Conservation (phyloP, 1,140 invertebrate species). For the Leptoteleia sp. region DNA sequence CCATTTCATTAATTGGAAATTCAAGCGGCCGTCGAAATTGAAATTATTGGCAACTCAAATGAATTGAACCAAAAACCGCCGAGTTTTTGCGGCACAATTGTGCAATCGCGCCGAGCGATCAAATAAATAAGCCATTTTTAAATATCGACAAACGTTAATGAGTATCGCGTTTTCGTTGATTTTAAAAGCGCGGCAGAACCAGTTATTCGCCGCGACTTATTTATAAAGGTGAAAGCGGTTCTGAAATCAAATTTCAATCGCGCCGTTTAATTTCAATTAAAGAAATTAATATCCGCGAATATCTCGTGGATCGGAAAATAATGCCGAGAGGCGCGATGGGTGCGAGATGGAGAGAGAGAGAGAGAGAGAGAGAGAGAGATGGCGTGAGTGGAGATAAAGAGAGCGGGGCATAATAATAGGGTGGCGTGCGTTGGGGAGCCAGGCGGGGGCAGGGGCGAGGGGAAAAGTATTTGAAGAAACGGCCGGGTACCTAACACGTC, state of each 20-base stretch:
- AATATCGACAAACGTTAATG: conserved; percentile 24
- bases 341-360: conserved; percentile 5
- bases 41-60: too few species aligned
- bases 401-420: too few species aligned
- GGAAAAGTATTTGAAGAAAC: conserved; percentile 42
- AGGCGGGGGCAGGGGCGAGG: background rate
- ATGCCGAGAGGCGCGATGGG: conserved; percentile 13
- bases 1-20: too few species aligned
- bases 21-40: too few species aligned
- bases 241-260: conserved; percentile 56
- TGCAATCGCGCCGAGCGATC: conserved; percentile 8
- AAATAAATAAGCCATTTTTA: conserved; percentile 31
- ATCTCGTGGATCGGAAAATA: conserved; percentile 35
- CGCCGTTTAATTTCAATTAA: conserved; percentile 51
- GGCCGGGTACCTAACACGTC: conserved; percentile 24
- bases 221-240: conserved; percentile 63
- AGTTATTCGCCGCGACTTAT: conserved; percentile 55
- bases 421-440: too few species aligned
- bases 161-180: conserved; percentile 47
- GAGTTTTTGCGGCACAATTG: too few species aligned
- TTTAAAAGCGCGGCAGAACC: conserved; percentile 42
- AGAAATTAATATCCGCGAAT: conserved; percentile 34
- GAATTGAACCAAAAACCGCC: too few species aligned
- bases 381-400: background rate
- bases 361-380: background rate